Evolutionary conservation across 2,888 invertebrate genomes (phyloP), one percentile per base, ranked within the genome.

Genomic region (Volucella bombylans): DNA sequence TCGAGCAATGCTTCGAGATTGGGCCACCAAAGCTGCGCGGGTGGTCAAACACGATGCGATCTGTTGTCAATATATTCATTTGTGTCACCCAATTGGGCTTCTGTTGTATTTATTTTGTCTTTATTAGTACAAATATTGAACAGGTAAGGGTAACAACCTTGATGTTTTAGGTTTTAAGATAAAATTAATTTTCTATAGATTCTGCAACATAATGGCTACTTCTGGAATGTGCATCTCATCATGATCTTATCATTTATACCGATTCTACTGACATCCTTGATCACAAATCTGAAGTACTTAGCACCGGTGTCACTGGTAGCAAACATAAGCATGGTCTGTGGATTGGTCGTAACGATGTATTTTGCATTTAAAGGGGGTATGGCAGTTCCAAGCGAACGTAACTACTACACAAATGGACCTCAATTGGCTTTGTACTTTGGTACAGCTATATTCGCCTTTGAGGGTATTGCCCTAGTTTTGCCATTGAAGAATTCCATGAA

Each of bases 31-130:
- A 92, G 41, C 89, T 95, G n/a, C 93, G 95, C 52, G 93, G 92
- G 31, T 93, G 94, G 88, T 94, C 96, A 0, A 92, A 91, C 41
- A 88, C 92, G 9, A 95, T 96, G 93, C 94, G 95, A 92, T 93
- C 93, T 43, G 88, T 95, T 74, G 96, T 98, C 82, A 97, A 98
- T 92, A 89, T 94, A 12, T 98, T 98, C 92, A 94, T 99, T 71
- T 96, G 97, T 91, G 93, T 98, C 76, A 99, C 99, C n/a, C 99
- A 99, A 92, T 93, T 99, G 82, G 99, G 99, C 81, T 99, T 99
- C 92, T 99, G 99, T 92, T 98, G 98, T 91, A 97, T 99, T 39
- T 99, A 99, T 92, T 96, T 98, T 89, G 97, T 99, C 15, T 99
- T 99, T 91, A 96, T 99, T 87, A 96, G 98, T 11, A 95, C 95